These are phyloP conservation scores for Motacilla alba DNA, from an alignment of 2,113 vertebrate species.

Conservation along the genomic window DNA sequence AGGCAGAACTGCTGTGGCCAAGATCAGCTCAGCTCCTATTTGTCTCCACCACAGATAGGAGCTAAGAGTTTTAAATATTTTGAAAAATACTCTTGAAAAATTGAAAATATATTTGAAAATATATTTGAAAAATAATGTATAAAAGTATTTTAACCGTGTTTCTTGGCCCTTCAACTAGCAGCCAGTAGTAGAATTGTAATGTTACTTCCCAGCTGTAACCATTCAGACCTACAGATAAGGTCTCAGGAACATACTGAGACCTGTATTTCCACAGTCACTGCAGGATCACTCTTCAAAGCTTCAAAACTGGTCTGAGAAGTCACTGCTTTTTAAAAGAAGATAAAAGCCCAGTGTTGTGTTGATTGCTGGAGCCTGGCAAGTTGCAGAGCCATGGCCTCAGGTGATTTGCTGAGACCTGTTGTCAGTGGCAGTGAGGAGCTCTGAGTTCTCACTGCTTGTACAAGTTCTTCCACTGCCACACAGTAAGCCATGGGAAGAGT, in stretches of 20 bases:
- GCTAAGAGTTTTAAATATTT: background rate
- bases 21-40: background rate
- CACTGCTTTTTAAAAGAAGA: background rate
- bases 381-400: background rate
- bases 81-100: background rate
- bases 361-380: background rate
- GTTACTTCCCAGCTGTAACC: background rate
- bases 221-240: background rate
- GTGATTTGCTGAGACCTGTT: background rate
- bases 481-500: background rate
- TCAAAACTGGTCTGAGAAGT: background rate
- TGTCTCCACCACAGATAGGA: background rate
- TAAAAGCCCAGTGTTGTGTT: background rate
- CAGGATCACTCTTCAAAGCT: background rate
- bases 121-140: background rate
- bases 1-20: background rate
- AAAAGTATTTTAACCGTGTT: background rate
- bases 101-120: background rate
- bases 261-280: background rate
- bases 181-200: background rate
- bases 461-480: background rate
- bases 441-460: background rate
- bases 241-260: background rate
- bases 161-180: background rate
- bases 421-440: background rate